phyloP scores from a whole-genome alignment of 2,797 vertebrate genomes.

The Apodemus agrarius region DNA sequence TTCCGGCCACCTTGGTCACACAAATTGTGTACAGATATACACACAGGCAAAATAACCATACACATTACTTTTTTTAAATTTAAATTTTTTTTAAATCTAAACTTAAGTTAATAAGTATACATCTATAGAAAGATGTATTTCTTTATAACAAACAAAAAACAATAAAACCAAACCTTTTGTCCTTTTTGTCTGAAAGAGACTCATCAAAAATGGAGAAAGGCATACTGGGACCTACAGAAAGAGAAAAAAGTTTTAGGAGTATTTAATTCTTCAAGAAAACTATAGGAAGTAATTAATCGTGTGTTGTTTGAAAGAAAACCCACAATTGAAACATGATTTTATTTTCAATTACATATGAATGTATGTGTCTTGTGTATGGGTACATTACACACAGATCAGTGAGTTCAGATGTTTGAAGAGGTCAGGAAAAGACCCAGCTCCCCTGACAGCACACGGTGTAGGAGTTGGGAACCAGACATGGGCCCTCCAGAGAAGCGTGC shows the following conservation, averaged over 20 bases:
- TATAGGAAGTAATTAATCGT: slow-evolving; percentile 8
- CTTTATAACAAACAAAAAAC: slow-evolving; percentile 9
- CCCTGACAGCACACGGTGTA: neutral
- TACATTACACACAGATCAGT: neutral
- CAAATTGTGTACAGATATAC: neutral
- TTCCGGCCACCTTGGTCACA: neutral
- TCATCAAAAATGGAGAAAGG: slow-evolving; percentile 88
- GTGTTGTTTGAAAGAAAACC: slow-evolving; percentile 12
- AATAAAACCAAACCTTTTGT: slow-evolving; percentile 80
- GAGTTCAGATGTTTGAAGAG: neutral
- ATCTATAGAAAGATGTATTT: neutral
- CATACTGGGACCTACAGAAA: slow-evolving; percentile 30
- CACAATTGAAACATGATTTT: neutral
- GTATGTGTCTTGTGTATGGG: neutral
- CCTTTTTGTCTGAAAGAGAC: slow-evolving; percentile 79
- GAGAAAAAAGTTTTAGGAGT: slow-evolving; percentile 50
- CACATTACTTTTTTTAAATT: neutral
- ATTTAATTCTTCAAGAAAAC: slow-evolving; percentile 27
- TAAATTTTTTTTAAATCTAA: neutral
- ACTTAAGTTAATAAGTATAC: neutral
- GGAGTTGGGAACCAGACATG: neutral
- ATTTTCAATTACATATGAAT: neutral
- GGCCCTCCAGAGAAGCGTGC: neutral
- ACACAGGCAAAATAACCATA: neutral
- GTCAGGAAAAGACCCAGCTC: neutral